Evolutionary conservation across 2,113 vertebrate species (phyloP).

Genomic region (Heterotilapia buettikoferi): DNA sequence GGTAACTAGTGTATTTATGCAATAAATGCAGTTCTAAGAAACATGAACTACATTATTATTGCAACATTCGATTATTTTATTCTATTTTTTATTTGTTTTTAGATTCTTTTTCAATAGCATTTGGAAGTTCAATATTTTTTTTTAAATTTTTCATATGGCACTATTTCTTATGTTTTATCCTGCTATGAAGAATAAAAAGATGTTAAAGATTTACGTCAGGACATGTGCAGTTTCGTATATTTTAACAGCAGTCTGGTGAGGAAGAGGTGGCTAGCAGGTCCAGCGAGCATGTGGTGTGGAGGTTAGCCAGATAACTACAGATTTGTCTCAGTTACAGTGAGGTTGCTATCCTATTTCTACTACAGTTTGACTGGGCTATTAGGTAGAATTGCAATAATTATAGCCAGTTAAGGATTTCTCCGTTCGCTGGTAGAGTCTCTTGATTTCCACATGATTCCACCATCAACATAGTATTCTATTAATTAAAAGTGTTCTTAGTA

Average conservation of each 20-base stretch:
- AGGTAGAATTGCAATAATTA: rapidly evolving
- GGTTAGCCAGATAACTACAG: rapidly evolving
- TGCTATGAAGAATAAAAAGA: neutral
- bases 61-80: rapidly evolving
- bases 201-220: rapidly evolving
- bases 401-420: neutral
- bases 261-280: neutral
- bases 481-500: neutral
- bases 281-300: neutral
- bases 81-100: neutral
- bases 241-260: neutral
- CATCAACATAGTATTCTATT: neutral
- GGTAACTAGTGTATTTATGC: neutral
- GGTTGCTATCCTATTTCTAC: neutral
- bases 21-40: neutral
- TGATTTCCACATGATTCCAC: neutral
- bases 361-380: neutral
- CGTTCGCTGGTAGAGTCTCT: rapidly evolving
- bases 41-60: neutral
- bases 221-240: rapidly evolving
- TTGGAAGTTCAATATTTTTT: neutral
- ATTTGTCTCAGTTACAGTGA: neutral
- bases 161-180: neutral
- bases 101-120: rapidly evolving
- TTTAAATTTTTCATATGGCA: neutral